These are phyloP conservation scores for Eustalomyia histrio DNA, from an alignment of 2,888 invertebrate species.

Conservation along the genomic window DNA sequence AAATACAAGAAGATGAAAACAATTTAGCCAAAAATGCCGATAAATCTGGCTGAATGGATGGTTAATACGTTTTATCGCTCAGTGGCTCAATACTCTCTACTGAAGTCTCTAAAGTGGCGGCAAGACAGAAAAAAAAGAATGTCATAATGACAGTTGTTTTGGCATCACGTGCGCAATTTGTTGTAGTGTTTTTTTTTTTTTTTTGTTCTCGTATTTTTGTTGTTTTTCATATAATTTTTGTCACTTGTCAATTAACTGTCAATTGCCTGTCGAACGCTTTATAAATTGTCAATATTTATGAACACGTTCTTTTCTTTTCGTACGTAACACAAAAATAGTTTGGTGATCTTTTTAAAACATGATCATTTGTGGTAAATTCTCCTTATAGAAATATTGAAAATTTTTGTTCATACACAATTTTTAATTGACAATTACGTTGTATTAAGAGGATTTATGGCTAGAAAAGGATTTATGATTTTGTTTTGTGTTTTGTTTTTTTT, in stretches of 20 bases:
- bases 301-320: slow-evolving; percentile 58
- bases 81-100: not conserved
- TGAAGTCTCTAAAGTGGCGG: slow-evolving; percentile 26
- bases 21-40: slow-evolving; percentile 63
- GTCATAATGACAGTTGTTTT: slow-evolving; percentile 64
- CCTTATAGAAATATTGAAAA: slow-evolving; percentile 55
- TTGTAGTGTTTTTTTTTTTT: slow-evolving; percentile 52
- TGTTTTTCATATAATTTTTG: slow-evolving; percentile 61
- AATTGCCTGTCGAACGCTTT: slow-evolving; percentile 66
- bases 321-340: slow-evolving; percentile 50
- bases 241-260: slow-evolving; percentile 65
- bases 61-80: slow-evolving; percentile 27
- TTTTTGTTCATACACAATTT: slow-evolving; percentile 62
- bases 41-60: slow-evolving; percentile 60
- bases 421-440: slow-evolving; percentile 66
- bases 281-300: slow-evolving; percentile 66
- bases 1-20: slow-evolving; percentile 51
- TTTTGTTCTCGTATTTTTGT: slow-evolving; percentile 37
- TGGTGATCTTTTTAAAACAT: slow-evolving; percentile 60
- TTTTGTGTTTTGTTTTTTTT: not conserved
- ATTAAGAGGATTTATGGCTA: slow-evolving; percentile 66
- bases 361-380: slow-evolving; percentile 60
- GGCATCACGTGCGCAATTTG: slow-evolving; percentile 66
- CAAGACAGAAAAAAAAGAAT: slow-evolving; percentile 45
- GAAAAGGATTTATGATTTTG: slow-evolving; percentile 64